A percentile compares a stretch with the other conserved stretches of the same genome.
Evolutionary conservation across 2,888 invertebrate genomes (phyloP).

Genomic region (Macrosoma leucophasiata): DNA sequence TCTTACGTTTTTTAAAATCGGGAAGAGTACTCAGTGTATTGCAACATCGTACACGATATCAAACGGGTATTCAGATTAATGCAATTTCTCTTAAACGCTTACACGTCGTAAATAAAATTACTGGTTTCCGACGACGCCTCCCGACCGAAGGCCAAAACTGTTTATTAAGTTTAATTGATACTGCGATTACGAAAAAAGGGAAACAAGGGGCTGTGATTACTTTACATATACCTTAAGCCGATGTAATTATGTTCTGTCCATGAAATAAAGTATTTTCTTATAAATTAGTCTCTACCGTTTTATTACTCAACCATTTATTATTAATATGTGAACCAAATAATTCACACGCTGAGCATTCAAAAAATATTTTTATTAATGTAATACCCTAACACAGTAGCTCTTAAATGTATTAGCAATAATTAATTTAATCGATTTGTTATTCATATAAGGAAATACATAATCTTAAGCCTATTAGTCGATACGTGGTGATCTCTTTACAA

Average conservation of each 20-base stretch:
- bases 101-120: slow-evolving; percentile 75
- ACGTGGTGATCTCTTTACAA: too few relatives aligned
- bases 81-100: slow-evolving; percentile 76
- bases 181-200: slow-evolving; percentile 41
- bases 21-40: slow-evolving; percentile 55
- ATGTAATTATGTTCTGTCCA: slow-evolving; percentile 28
- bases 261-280: slow-evolving; percentile 29
- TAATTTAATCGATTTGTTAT: too few relatives aligned
- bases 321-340: too few relatives aligned
- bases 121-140: slow-evolving; percentile 52
- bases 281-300: too few relatives aligned
- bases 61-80: slow-evolving; percentile 75
- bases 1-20: slow-evolving; percentile 37
- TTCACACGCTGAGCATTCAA: too few relatives aligned
- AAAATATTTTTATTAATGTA: too few relatives aligned
- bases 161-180: slow-evolving; percentile 62
- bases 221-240: slow-evolving; percentile 23
- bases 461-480: too few relatives aligned
- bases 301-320: too few relatives aligned
- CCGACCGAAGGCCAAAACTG: slow-evolving; percentile 44
- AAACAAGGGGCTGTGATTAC: slow-evolving; percentile 33
- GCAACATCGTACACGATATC: slow-evolving; percentile 73
- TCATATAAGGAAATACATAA: too few relatives aligned
- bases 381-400: too few relatives aligned
- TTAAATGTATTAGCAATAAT: too few relatives aligned